Evolutionary conservation across 2,113 vertebrate species (phyloP).

Genomic region (Danionella cerebrum): DNA sequence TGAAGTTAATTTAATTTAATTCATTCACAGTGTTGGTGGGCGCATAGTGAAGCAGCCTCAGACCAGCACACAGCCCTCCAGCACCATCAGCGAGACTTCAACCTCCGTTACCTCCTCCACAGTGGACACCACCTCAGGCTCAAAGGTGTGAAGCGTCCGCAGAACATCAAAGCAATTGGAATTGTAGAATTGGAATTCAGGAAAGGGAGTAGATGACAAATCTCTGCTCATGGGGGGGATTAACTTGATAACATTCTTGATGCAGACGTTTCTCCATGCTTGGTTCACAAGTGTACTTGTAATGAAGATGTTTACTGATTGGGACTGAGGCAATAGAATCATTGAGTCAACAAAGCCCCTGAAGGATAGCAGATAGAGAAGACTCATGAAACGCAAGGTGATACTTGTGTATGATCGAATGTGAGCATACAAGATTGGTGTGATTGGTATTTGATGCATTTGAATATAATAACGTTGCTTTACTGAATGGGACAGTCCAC

Average conservation of each 20-base stretch:
- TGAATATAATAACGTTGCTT: not conserved
- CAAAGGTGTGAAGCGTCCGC: no score
- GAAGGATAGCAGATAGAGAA: not conserved
- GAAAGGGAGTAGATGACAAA: no score
- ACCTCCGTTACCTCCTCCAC: constrained; percentile 78
- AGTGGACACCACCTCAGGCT: constrained; percentile 66
- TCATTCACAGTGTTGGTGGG: constrained; percentile 66
- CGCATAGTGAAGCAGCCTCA: constrained; percentile 60
- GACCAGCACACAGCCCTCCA: constrained; percentile 73
- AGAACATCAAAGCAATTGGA: constrained; percentile 12
- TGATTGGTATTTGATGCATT: not conserved
- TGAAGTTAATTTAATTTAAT: no score
- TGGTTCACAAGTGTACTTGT: not conserved
- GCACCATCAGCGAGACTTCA: constrained; percentile 87
- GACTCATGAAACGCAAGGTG: not conserved
- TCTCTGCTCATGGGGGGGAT: not conserved
- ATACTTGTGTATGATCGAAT: constrained; percentile 9
- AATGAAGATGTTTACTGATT: constrained; percentile 17
- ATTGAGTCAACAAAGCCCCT: not conserved
- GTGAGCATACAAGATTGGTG: not conserved
- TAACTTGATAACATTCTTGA: not conserved
- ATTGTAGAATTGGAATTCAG: no score
- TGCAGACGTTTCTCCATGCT: not conserved
- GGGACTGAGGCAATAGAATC: not conserved
- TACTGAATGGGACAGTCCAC: not conserved